These are phyloP conservation scores for Peromyscus californicus DNA, from an alignment of 2,113 vertebrate species.

Conservation along the genomic window DNA sequence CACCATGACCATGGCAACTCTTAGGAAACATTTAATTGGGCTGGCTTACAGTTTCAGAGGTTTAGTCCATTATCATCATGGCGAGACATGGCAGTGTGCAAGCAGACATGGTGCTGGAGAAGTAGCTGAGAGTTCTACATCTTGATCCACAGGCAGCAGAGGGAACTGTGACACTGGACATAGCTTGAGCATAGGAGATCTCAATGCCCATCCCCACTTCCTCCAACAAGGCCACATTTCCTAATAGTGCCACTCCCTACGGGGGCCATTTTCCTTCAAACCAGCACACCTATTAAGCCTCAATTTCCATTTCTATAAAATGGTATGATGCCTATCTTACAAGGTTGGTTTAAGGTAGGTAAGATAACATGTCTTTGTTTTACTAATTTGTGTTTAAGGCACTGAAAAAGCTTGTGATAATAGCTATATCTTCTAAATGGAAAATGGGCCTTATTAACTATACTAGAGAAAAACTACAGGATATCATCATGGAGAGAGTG, in stretches of 20 bases:
- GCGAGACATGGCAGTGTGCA: no score
- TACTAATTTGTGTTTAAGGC: constrained; percentile 17
- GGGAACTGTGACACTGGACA: no score
- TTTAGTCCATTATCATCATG: no score
- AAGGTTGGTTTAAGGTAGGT: background rate
- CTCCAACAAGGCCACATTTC: no score
- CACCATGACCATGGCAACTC: background rate
- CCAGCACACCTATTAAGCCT: background rate
- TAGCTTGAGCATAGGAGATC: no score
- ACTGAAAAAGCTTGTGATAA: constrained; percentile 17
- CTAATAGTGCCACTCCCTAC: no score
- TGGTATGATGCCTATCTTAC: background rate
- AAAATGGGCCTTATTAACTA: background rate
- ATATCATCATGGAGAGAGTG: background rate
- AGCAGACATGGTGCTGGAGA: no score
- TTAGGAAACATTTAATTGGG: background rate
- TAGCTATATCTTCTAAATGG: background rate
- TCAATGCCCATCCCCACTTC: no score
- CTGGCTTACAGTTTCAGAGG: background rate
- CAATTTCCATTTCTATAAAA: constrained; percentile 40
- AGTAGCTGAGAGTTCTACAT: no score
- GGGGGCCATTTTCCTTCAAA: no score
- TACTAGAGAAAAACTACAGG: background rate
- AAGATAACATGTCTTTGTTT: background rate
- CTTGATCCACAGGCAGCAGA: no score